Base-by-base conservation (phyloP, 2,797 vertebrate species). In the Hephaestus fuliginosus region DNA sequence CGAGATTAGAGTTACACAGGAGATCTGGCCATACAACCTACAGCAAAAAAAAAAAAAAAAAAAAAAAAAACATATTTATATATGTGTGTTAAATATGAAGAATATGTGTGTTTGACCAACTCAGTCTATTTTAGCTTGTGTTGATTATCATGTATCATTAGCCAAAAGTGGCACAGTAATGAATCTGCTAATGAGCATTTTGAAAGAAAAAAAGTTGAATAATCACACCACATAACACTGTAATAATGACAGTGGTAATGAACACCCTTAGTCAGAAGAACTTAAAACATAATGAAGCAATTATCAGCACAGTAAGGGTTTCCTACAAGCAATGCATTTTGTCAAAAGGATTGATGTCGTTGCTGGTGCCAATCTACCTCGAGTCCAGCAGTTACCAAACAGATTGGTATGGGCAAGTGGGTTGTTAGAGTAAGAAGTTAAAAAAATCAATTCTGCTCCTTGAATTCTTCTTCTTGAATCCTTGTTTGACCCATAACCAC, bases 401-500 rank as follows among this genome's bases (percentile, higher is more conserved):
- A 53, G 41, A 74, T n/a, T 46, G n/a, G 43, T 70, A n/a, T n/a
- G 36, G 60, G 30, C 57, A 58, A 33, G 55, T 11, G 63, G 46
- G 62, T 75, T 70, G 72, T 80, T 70, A 83, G 75, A 80, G 60
- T 74, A 64, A n/a, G 17, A 78, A 84, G n/a, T 43, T 33, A 33
- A 53, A 68, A 76, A 78, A 67, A 79, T 83, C 28, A 14, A 81
- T 83, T 70, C 8, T 46, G 10, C 33, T 57, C 52, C 1, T 2
- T 8, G 17, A 81, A 78, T 80, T 70, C n/a, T n/a, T n/a, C 68
- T 78, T 85, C 1, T 2, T 8, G 17, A 81, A 78, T 80, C 67
- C 68, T 78, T 85, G 44, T 10, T 76, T 85, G 74, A 88, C 78
- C 82, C 51, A 58, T 63, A 68, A 78, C 58, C 80, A 70, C 71